Percentiles rank a stretch among this genome's conserved stretches.
Conservation (phyloP, 1,140 invertebrate species). For the Sitophilus oryzae region DNA sequence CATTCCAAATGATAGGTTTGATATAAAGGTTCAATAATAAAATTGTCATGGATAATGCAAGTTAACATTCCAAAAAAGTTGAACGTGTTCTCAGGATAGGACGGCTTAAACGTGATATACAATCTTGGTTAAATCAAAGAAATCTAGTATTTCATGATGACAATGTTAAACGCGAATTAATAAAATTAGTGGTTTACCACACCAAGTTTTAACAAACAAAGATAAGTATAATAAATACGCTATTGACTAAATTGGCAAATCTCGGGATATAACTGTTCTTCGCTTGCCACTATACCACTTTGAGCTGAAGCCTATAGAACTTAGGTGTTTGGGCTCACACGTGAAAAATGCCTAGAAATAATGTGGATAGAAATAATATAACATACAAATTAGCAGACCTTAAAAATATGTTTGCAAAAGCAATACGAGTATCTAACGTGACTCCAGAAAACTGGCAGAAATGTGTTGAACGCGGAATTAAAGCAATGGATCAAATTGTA, state of each 20-base stretch:
- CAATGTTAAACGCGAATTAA: constrained; percentile 27
- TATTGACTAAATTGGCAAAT: constrained; percentile 27
- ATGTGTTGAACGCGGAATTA: too few relatives aligned
- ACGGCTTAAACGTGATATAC: constrained; percentile 29
- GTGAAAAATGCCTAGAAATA: too few relatives aligned
- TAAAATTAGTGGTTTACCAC: constrained; percentile 24
- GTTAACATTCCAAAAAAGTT: constrained; percentile 25
- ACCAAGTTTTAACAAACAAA: too few relatives aligned
- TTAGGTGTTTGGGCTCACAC: constrained; percentile 20
- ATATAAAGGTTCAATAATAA: constrained; percentile 27
- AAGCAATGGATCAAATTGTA: too few relatives aligned
- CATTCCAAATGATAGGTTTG: constrained; percentile 14
- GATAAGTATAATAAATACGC: constrained; percentile 27
- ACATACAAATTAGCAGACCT: too few relatives aligned
- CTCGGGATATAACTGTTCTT: constrained; percentile 27
- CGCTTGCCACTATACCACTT: constrained; percentile 30
- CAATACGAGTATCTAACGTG: too few relatives aligned
- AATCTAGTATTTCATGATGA: constrained; percentile 23
- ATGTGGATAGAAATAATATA: too few relatives aligned
- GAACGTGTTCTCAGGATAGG: constrained; percentile 27
- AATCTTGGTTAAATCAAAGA: constrained; percentile 30
- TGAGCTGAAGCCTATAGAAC: constrained; percentile 34
- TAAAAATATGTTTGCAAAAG: too few relatives aligned
- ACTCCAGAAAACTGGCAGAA: too few relatives aligned
- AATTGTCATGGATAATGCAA: constrained; percentile 28